Conservation (phyloP, 2,888 invertebrate genomes). For the Fissipunctia ypsillon region DNA sequence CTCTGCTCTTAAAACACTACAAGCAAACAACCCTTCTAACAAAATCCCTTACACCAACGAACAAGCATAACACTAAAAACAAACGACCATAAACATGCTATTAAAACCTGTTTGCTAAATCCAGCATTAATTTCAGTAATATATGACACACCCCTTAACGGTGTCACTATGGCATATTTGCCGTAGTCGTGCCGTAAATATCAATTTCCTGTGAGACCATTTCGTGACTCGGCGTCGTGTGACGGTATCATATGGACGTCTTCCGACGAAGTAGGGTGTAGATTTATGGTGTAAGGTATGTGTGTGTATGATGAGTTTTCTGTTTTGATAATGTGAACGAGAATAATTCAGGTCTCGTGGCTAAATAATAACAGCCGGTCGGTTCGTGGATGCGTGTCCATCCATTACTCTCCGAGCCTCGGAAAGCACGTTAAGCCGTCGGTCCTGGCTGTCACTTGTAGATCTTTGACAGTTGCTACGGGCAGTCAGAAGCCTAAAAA, state of each 20-base stretch:
- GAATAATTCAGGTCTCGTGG: background rate
- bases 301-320: conserved; percentile 2
- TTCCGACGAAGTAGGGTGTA: background rate
- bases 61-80: conserved; percentile 10
- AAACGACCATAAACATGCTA: background rate
- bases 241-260: background rate
- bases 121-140: conserved; percentile 37
- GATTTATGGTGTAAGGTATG: conserved; percentile 3
- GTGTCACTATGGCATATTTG: conserved; percentile 46
- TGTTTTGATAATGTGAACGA: background rate
- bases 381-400: too few relatives aligned
- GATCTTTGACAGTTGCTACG: too few relatives aligned
- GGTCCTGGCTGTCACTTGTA: too few relatives aligned
- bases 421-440: too few relatives aligned
- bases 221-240: conserved; percentile 26
- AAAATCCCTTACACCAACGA: background rate
- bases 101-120: conserved; percentile 27
- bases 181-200: conserved; percentile 39
- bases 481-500: too few relatives aligned
- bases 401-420: too few relatives aligned
- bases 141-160: conserved; percentile 31
- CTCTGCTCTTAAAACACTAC: background rate
- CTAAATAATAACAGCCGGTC: too few relatives aligned
- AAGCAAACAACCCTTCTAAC: background rate
- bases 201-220: conserved; percentile 54